Conservation (phyloP, 2,797 vertebrate genomes). For the Gallinago stenura region DNA sequence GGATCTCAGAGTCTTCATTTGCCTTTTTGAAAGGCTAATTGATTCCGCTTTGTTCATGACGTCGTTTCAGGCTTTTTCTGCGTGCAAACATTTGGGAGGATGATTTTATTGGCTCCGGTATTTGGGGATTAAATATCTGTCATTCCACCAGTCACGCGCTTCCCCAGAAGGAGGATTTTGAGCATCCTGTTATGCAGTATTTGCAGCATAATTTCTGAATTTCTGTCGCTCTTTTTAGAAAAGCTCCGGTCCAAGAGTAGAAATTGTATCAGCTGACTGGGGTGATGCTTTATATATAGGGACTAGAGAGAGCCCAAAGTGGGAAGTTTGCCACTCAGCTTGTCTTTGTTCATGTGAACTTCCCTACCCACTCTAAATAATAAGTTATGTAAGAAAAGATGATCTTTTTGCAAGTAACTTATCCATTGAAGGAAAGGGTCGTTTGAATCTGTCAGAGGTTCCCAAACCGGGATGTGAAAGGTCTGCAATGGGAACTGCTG, state of each 20-base stretch:
- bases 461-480: background rate
- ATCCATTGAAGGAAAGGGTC: background rate
- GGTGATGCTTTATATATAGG: accelerated
- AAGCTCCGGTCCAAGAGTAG: background rate
- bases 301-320: background rate
- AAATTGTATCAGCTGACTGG: background rate
- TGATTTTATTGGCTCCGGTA: background rate
- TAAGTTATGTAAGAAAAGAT: background rate
- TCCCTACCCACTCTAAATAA: background rate
- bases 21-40: background rate
- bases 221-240: background rate
- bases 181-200: background rate
- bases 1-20: background rate
- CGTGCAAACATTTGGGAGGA: background rate
- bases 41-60: background rate
- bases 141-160: background rate
- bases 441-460: background rate
- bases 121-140: background rate
- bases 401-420: background rate
- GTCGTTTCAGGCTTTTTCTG: background rate
- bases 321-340: background rate
- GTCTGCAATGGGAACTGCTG: background rate
- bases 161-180: background rate
- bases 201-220: background rate
- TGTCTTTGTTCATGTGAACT: background rate